Conservation (phyloP, 1,140 invertebrate genomes). For the Cherax quadricarinatus region DNA sequence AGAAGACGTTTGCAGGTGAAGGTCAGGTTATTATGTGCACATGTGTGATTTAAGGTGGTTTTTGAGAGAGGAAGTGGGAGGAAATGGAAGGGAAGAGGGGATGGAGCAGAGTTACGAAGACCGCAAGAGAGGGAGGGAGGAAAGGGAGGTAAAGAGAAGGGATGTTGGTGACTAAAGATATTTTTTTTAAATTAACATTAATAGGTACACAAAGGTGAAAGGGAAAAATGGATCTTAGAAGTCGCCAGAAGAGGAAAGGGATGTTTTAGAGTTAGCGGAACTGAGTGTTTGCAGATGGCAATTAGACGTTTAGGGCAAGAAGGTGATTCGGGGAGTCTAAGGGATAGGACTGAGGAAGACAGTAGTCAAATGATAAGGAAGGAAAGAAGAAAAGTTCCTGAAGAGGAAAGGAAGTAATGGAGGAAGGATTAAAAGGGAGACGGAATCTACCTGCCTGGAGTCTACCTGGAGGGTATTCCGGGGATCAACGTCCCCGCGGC, state of each 20-base stretch:
- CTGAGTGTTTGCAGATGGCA: no score
- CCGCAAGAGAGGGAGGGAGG: not conserved
- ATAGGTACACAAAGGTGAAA: no score
- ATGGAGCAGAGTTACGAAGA: not conserved
- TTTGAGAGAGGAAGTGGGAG: not conserved
- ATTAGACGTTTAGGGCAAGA: no score
- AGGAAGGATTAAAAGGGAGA: no score
- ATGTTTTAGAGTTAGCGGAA: not conserved
- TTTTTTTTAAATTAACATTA: no score
- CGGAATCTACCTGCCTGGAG: no score
- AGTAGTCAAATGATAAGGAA: not conserved
- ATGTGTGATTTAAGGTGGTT: slow-evolving; percentile 17
- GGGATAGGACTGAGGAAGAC: not conserved
- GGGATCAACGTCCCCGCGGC: no score
- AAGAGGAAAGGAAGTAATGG: no score
- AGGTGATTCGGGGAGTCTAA: not conserved
- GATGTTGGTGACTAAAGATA: not conserved
- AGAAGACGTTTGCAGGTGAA: slow-evolving; percentile 15
- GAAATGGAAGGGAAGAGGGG: not conserved
- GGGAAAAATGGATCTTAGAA: not conserved
- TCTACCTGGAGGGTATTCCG: no score
- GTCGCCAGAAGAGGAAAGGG: not conserved
- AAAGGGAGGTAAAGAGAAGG: no score
- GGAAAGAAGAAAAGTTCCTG: no score
- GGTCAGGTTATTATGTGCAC: not conserved